These are phyloP conservation scores for Takifugu flavidus DNA, from an alignment of 2,113 vertebrate species.

Conservation along the genomic window DNA sequence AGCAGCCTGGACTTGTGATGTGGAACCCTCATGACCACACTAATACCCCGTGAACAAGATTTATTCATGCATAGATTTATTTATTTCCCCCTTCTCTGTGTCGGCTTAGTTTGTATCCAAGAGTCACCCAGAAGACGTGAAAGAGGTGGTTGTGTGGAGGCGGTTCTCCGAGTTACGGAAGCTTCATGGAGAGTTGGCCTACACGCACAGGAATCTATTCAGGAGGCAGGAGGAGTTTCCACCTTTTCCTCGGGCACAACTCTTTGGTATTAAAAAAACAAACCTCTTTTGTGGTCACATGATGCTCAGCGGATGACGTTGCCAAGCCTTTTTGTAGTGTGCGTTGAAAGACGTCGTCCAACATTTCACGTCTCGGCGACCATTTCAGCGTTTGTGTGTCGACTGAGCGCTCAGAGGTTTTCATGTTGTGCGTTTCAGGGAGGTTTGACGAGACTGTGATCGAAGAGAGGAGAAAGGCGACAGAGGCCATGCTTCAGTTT, in stretches of 20 bases:
- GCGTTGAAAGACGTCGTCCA: too few relatives aligned
- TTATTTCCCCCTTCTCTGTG: slow-evolving; percentile 4
- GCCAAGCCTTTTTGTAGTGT: too few relatives aligned
- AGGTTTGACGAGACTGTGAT: slow-evolving; percentile 86
- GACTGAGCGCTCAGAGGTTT: neutral
- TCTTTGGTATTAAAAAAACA: slow-evolving; percentile 78
- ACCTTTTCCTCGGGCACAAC: slow-evolving; percentile 80
- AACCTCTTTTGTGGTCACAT: neutral
- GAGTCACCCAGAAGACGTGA: slow-evolving; percentile 81
- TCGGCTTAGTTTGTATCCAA: slow-evolving; percentile 82
- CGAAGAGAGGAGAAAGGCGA: slow-evolving; percentile 83
- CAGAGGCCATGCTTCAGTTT: slow-evolving; percentile 82
- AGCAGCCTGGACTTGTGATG: slow-evolving; percentile 48
- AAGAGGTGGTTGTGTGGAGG: slow-evolving; percentile 87
- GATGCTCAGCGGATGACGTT: neutral
- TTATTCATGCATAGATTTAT: neutral
- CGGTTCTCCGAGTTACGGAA: slow-evolving; percentile 89
- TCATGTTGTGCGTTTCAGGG: slow-evolving; percentile 61
- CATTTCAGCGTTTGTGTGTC: neutral
- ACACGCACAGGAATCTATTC: slow-evolving; percentile 89
- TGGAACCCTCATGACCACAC: slow-evolving; percentile 36
- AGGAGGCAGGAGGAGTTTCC: slow-evolving; percentile 86
- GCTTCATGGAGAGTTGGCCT: slow-evolving; percentile 85
- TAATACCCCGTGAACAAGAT: neutral
- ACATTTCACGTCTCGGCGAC: too few relatives aligned